phyloP scores from a whole-genome alignment of 2,113 vertebrate species.

The Speoplatyrhinus poulsoni region DNA sequence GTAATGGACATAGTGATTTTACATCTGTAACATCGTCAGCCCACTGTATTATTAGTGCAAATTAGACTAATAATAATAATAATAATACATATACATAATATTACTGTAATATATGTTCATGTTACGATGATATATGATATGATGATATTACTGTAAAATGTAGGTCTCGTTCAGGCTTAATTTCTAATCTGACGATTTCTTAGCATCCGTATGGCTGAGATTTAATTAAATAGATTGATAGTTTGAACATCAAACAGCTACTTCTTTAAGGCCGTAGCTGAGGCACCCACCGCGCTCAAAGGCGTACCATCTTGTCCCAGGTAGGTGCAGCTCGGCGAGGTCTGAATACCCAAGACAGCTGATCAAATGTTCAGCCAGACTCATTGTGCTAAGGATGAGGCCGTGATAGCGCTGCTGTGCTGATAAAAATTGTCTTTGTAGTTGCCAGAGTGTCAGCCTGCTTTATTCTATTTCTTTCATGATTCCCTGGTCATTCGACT shows the following conservation, averaged over 20 bases:
- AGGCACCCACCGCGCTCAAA: constrained; percentile 42
- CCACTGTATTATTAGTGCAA: neutral
- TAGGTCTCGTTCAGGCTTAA: too few relatives aligned
- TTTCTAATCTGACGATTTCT: constrained; percentile 20
- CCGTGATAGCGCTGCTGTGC: constrained; percentile 35
- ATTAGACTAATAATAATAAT: constrained; percentile 31
- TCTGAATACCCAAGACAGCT: constrained; percentile 64
- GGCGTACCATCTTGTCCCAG: constrained; percentile 63
- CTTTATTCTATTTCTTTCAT: constrained; percentile 53
- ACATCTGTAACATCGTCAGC: constrained; percentile 22
- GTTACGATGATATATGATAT: constrained; percentile 11
- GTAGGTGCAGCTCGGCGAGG: constrained; percentile 67
- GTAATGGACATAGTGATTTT: constrained; percentile 5
- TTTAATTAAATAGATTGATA: constrained; percentile 37
- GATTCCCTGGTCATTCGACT: constrained; percentile 55
- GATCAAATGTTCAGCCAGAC: constrained; percentile 69
- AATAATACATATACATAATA: constrained; percentile 29
- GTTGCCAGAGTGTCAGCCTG: constrained; percentile 30
- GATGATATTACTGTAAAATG: too few relatives aligned
- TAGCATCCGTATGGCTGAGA: constrained; percentile 30
- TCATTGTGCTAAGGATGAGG: constrained; percentile 61
- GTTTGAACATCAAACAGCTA: constrained; percentile 55
- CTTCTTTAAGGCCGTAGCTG: constrained; percentile 38
- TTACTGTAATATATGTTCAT: constrained; percentile 40
- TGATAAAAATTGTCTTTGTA: constrained; percentile 65